Evolutionary conservation across 64 coral and sea anemone genomes (phyloP), one percentile per base, ranked within the genome.

Genomic region (Orbicella faveolata): DNA sequence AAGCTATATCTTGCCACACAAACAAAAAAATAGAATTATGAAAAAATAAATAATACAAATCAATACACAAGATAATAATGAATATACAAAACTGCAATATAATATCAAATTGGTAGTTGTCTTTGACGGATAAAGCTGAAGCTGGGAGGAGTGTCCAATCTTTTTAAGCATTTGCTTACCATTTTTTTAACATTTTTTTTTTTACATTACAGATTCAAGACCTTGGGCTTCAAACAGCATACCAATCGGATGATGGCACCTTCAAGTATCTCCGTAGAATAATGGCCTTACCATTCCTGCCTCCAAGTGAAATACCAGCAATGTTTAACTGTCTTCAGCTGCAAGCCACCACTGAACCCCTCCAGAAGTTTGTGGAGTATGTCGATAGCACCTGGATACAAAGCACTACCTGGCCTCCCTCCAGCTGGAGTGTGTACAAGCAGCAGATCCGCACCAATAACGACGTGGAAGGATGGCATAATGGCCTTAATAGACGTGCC

Each of bases 401-500:
- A 57, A 57, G 54, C 54, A 10, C 54, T 57, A 57, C 9, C 54
- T 57, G 54, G 9, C 54, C 54, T 57, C 54, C 9, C 54, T 57
- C 54, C 54, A 4, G 54, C 54, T 57, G 54, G 54, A 10, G 54
- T 57, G 54, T 57, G 54, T 57, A 57, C 54, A 57, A 57, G 54
- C 8, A 57, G 54, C 3, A 57, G 54, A 57, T 57, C 13, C 54
- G 1, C 54, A 78, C 76, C 2, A 78, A 54, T 44, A 78, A 78
- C 10, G 76, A 78, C 15, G 76, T 78, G 2, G 76, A 78, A 78
- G 76, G 76, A 4, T 78, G 76, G 76, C 76, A 78, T 23, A 78
- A 78, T 52, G 76, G 52, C 51, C 86, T 88, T 3, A 88, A 88
- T 25, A 41, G 26, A 53, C 20, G 53, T 7, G 86, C 86, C 14